Evolutionary conservation across 2,113 vertebrate species (phyloP), one percentile per base, ranked within the genome.

Genomic region (Mus pahari): DNA sequence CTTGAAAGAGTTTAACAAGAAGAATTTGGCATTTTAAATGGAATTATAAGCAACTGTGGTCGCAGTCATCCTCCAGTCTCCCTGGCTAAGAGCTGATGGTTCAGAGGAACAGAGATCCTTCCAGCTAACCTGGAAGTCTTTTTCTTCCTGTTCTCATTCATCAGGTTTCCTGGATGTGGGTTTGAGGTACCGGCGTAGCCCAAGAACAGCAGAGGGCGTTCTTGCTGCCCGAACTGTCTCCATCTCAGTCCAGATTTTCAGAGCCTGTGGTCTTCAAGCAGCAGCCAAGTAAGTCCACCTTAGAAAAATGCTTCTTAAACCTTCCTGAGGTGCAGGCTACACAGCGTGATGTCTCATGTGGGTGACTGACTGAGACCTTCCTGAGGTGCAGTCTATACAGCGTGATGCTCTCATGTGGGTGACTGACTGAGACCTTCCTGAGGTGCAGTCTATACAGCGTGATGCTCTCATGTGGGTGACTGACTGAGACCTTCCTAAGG

Each of bases 181-280:
- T 64, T 94, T 99, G 92, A 98, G 98, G 74, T 99, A 99, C 97
- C 99, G 98, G 26, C 97, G 96, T 53, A 98, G 98, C 28, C 60
- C 98, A 55, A 97, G 98, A 97, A 97, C 96, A 94, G 92, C 97
- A 75, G 97, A 97, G 42, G 98, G 98, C 95, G 89, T 97, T 81
- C 86, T 98, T 70, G 97, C 99, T 33, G 97, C 99, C 91, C 98
- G 94, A 33, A 66, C 98, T 36, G 98, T 99, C 62, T 99, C 98
- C 3, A 98, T 99, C 53, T 98, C 98, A 9, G 97, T 99, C 14
- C 98, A 99, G 33, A 98, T 99, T 83, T 99, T 99, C 96, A 98
- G 99, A 98, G 99, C 99, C 48, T 98, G 99, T 81, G 99, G 99
- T 90, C 98, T 99, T 95, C 99, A 99, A 97, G 99, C 99, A 42